Evolutionary conservation across 2,113 vertebrate species (phyloP), one percentile per base, ranked within the genome.

Genomic region (Amblyopsis rosae): DNA sequence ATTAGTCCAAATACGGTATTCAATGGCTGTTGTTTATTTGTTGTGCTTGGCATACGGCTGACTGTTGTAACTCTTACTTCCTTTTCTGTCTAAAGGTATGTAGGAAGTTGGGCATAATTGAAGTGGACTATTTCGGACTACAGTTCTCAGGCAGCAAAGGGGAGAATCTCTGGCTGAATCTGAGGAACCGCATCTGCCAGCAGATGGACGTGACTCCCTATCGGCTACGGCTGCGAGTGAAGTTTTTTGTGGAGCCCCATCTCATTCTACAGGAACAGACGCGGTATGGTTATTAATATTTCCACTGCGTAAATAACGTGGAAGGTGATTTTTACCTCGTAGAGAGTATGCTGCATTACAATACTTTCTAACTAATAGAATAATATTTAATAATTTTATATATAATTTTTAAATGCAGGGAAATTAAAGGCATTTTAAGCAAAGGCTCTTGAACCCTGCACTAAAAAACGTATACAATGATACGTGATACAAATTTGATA

Each of bases 221-320:
- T 73, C 91, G 96, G 55, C 88, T 99, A 73, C 94, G 96, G 85
- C 87, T 99, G 60, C 89, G 94, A 72, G 97, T 99, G 86, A 99
- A 99, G 84, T 99, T 98, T 90, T 99, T 99, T 75, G 97, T 99
- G 82, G 98, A 98, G 79, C 97, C 98, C 0, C 98, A 99, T 92
- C 95, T 99, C 79, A 96, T 98, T 72, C 93, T 98, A 69, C 98
- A 99, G 87, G 98, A 99, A 74, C 96, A 98, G 88, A 98, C 98
- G 0, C 96, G 96, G 98, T 99, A 92, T 76, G 33, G 69, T 79
- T 61, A n/a, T 56, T 16, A 26, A 2, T 51, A 32, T n/a, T 0
- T 6, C 0, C 3, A 48, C 33, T 45, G 12, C 53, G 16, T 1
- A 33, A 48, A 54, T 47, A 3, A 6, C 1, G 15, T 54, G 53